Evolutionary conservation across 1,140 invertebrate species (phyloP), one percentile per base, ranked within the genome.

Genomic region (Dinothrombium tinctorium): DNA sequence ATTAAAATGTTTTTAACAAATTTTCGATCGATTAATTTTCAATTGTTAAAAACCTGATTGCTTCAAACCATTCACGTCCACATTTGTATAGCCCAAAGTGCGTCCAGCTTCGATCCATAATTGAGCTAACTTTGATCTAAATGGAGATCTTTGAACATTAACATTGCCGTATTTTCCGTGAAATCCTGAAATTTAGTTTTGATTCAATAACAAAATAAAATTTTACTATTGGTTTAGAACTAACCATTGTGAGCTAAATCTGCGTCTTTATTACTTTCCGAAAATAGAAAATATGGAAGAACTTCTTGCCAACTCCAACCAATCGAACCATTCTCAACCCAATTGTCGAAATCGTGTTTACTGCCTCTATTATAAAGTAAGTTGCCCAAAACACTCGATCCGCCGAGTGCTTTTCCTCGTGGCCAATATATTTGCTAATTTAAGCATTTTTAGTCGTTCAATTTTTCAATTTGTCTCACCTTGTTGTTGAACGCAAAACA

Each of bases 331-430:
- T 77, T 59, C 19, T 72, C 51, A 0, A 68, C 82, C 90, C 92
- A 98, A 4, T 66, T 62, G 52, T 96, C 81, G 55, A 95, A 98
- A 55, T 98, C 92, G 42, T 68, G 70, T 44, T 72, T 72, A 54
- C 95, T 90, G 0, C 90, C 92, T 19, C 92, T 65, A 0, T 96
- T 63, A 52, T 96, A 98, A 0, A 94, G 64, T 87, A 96, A 96
- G 3, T 92, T 92, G 56, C 96, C 96, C 0, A 96, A 64, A 0
- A 90, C 80, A 4, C 71, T 74, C 1, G 69, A 75, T 0, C 80
- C 80, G 1, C 79, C 80, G 0, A 84, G 59, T 0, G 75, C 73
- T 56, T 74, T 74, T 7, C 80, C 81, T 21, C 79, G 57, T 20
- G 45, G 41, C 42, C 41, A 44, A 26, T 4, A 31, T 9, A 35